Percentiles rank a stretch among this genome's conserved stretches.
Conservation (phyloP, 2,797 vertebrate genomes). For the Podarcis lilfordi region DNA sequence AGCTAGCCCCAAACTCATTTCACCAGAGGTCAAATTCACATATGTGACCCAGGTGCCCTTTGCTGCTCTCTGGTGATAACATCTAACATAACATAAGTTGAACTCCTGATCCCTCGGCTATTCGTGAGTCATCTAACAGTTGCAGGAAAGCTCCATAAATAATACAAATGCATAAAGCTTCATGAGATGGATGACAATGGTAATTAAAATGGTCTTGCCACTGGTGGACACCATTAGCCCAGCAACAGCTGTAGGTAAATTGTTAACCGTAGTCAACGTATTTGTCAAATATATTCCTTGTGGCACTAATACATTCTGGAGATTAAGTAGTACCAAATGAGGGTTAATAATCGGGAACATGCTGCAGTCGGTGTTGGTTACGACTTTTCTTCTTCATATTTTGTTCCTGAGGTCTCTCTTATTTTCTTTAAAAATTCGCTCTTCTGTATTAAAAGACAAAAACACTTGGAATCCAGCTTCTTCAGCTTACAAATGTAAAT, state of each 20-base stretch:
- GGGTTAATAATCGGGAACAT: conserved; percentile 72
- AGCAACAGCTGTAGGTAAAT: conserved; percentile 65
- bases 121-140: conserved; percentile 51
- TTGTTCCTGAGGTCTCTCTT: conserved; percentile 58
- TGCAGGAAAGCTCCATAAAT: conserved; percentile 54
- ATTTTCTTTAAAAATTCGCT: conserved; percentile 33
- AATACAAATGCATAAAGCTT: conserved; percentile 41
- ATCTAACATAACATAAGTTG: conserved; percentile 28
- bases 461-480: background rate
- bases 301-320: conserved; percentile 73
- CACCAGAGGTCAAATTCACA: conserved; percentile 46
- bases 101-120: conserved; percentile 43
- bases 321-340: conserved; percentile 79
- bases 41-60: conserved; percentile 28
- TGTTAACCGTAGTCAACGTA: conserved; percentile 64
- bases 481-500: background rate
- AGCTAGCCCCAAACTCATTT: conserved; percentile 29
- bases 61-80: conserved; percentile 43
- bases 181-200: conserved; percentile 63
- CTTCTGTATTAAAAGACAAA: background rate
- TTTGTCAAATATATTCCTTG: conserved; percentile 73
- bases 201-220: conserved; percentile 72
- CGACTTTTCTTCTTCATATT: conserved; percentile 59
- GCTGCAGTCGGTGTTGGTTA: conserved; percentile 67
- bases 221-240: conserved; percentile 56